Evolutionary conservation across 2,888 invertebrate genomes (phyloP).

Genomic region (Pemphredon lugubris): DNA sequence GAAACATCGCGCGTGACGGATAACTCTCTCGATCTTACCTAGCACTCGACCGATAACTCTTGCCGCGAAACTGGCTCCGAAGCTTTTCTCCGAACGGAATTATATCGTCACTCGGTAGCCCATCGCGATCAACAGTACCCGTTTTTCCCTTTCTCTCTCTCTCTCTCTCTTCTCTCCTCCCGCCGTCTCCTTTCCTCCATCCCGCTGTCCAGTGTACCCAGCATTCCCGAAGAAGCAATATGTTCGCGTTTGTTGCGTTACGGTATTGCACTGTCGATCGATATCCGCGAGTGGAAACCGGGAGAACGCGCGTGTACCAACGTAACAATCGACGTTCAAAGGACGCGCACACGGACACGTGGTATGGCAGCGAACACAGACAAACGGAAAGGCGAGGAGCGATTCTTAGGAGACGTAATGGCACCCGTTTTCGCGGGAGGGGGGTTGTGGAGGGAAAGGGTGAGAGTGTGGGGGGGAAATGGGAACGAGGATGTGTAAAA

Average conservation of each 20-base stretch:
- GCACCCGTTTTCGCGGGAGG: slow-evolving; percentile 55
- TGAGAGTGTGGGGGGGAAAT: slow-evolving; percentile 69
- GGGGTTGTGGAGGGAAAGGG: slow-evolving; percentile 62
- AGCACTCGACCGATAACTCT: neutral
- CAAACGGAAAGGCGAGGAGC: too few relatives aligned
- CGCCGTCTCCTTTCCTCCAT: too few relatives aligned
- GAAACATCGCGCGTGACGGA: too few relatives aligned
- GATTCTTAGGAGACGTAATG: slow-evolving; percentile 76
- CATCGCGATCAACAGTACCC: slow-evolving; percentile 54
- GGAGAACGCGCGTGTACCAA: slow-evolving; percentile 27
- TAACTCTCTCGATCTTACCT: neutral
- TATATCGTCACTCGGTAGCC: slow-evolving; percentile 51
- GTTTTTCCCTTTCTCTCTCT: too few relatives aligned
- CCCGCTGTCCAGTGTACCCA: slow-evolving; percentile 24
- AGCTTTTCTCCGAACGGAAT: slow-evolving; percentile 46
- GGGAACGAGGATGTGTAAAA: slow-evolving; percentile 79
- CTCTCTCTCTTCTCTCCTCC: too few relatives aligned
- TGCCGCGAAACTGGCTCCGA: neutral
- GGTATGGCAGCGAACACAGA: too few relatives aligned
- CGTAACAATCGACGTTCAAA: too few relatives aligned
- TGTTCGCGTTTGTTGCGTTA: neutral
- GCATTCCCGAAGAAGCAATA: slow-evolving; percentile 45
- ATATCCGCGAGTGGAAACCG: neutral
- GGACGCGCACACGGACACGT: too few relatives aligned
- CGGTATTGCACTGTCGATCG: slow-evolving; percentile 48